phyloP scores from a whole-genome alignment of 2,888 invertebrate genomes.

The Tenthredo amoena region DNA sequence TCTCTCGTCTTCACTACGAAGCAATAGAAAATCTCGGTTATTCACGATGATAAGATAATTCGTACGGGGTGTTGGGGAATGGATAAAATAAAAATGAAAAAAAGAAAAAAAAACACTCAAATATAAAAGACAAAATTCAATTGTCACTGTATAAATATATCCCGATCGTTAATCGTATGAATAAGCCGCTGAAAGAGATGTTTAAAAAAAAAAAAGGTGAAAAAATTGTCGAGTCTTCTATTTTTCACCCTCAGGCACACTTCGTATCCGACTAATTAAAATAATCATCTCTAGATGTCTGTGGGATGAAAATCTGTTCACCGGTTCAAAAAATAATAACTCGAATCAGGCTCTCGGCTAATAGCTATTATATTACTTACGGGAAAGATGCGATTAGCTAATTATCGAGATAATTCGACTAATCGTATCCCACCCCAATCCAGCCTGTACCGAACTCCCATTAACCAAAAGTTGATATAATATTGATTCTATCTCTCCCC shows the following conservation, averaged over 20 bases:
- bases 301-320: neutral
- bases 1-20: neutral
- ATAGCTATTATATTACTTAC: neutral
- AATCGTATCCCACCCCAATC: neutral
- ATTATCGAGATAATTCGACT: slow-evolving; percentile 13
- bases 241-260: neutral
- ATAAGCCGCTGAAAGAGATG: neutral
- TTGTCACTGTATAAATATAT: neutral
- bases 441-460: neutral
- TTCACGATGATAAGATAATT: neutral
- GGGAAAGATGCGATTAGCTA: neutral
- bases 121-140: neutral
- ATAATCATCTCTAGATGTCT: neutral
- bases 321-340: neutral
- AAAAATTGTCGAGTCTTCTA: neutral
- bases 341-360: neutral
- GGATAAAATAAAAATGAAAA: no score
- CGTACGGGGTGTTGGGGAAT: no score
- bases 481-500: neutral
- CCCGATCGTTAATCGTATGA: neutral
- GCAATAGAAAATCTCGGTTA: neutral
- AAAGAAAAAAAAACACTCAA: neutral
- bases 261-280: neutral
- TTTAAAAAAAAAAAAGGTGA: neutral
- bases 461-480: neutral